Evolutionary conservation across 2,797 vertebrate genomes (phyloP).

Genomic region (Euthynnus affinis): DNA sequence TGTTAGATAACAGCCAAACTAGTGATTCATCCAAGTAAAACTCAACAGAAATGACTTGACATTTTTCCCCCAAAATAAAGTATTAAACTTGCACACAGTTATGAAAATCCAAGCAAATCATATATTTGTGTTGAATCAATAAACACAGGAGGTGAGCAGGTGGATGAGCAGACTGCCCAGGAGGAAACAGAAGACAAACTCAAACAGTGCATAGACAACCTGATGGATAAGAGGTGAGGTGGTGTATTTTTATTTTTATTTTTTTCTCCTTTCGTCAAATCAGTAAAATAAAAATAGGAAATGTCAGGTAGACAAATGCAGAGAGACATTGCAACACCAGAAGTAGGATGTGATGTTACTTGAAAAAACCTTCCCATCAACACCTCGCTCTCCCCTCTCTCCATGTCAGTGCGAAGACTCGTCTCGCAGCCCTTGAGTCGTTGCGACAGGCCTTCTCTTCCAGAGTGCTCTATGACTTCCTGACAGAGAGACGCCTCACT

Average conservation of each 20-base stretch:
- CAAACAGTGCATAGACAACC: slow-evolving; percentile 92
- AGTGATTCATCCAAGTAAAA: background rate
- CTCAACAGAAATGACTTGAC: too few relatives aligned
- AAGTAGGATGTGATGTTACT: background rate
- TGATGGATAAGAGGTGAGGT: slow-evolving; percentile 91
- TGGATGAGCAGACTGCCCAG: slow-evolving; percentile 90
- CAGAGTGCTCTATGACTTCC: slow-evolving; percentile 88
- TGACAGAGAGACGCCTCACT: slow-evolving; percentile 90
- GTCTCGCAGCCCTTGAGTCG: slow-evolving; percentile 89
- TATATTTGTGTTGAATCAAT: slow-evolving; percentile 8
- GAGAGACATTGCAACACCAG: background rate
- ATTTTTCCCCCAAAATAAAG: background rate
- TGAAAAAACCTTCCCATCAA: rapidly evolving
- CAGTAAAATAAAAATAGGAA: background rate
- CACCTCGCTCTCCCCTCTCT: background rate
- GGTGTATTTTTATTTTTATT: too few relatives aligned
- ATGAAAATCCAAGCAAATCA: background rate
- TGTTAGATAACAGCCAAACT: background rate
- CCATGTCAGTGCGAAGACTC: slow-evolving; percentile 82
- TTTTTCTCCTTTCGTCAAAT: background rate
- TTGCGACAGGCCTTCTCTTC: slow-evolving; percentile 91
- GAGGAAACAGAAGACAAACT: slow-evolving; percentile 94
- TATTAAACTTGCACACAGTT: background rate
- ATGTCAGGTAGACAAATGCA: background rate
- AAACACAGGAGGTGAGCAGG: slow-evolving; percentile 86